Evolutionary conservation across 2,113 vertebrate species (phyloP).

Genomic region (Chelonoidis abingdonii): DNA sequence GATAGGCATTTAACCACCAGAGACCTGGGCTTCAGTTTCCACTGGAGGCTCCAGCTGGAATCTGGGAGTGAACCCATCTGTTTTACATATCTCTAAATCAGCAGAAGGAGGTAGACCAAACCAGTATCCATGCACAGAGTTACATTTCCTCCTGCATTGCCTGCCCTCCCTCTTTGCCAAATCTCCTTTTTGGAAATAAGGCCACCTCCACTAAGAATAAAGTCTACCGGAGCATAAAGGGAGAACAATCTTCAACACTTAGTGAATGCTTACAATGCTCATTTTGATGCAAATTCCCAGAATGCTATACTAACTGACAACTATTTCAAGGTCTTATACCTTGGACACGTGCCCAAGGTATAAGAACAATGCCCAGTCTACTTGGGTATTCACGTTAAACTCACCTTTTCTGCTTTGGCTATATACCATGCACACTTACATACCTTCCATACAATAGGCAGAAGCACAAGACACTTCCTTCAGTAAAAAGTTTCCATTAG

Average conservation of each 20-base stretch:
- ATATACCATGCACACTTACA: constrained; percentile 34
- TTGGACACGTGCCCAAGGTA: background rate
- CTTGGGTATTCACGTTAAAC: constrained; percentile 27
- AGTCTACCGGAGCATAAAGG: constrained; percentile 11
- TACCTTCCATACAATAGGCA: constrained; percentile 27
- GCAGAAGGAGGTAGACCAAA: constrained; percentile 15
- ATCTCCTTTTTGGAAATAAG: background rate
- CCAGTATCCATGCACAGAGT: background rate
- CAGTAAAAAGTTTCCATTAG: constrained; percentile 42
- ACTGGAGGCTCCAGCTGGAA: constrained; percentile 30
- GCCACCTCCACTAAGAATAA: background rate
- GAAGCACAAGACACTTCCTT: constrained; percentile 22
- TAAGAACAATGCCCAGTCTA: background rate
- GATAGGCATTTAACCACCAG: background rate
- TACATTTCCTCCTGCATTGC: background rate
- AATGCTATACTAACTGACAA: background rate
- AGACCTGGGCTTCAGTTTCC: constrained; percentile 33
- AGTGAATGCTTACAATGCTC: background rate
- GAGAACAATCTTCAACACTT: background rate
- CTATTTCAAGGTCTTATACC: too few relatives aligned
- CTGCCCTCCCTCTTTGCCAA: background rate
- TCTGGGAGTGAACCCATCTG: constrained; percentile 37
- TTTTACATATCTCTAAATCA: constrained; percentile 17
- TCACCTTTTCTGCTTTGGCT: background rate
- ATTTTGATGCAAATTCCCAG: constrained; percentile 1